These are phyloP conservation scores for Norana najaformis DNA, from an alignment of 2,888 invertebrate species.

Conservation along the genomic window DNA sequence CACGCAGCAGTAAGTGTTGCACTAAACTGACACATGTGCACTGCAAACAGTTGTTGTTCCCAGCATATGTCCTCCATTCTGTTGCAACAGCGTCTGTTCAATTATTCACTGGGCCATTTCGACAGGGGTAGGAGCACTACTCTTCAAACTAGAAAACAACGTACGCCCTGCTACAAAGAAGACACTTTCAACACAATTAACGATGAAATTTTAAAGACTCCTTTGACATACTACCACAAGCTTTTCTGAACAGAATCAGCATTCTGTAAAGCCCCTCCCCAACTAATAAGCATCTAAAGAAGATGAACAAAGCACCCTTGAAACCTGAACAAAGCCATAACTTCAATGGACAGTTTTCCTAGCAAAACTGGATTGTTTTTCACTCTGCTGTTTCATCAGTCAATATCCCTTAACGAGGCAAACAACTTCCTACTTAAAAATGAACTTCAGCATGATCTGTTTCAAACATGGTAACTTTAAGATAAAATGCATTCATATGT, in stretches of 20 bases:
- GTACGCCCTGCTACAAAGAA: not conserved
- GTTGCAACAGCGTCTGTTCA: not conserved
- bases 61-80: not conserved
- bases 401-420: too few relatives aligned
- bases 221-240: not conserved
- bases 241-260: not conserved
- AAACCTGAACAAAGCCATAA: too few relatives aligned
- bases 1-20: not conserved
- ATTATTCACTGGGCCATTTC: not conserved
- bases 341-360: too few relatives aligned
- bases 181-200: not conserved
- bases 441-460: too few relatives aligned
- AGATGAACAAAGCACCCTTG: too few relatives aligned
- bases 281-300: too few relatives aligned
- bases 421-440: too few relatives aligned
- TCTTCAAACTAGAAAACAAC: not conserved
- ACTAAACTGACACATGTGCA: not conserved
- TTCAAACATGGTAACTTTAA: too few relatives aligned
- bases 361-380: too few relatives aligned
- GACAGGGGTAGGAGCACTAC: not conserved
- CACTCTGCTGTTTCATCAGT: too few relatives aligned
- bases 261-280: not conserved
- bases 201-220: not conserved
- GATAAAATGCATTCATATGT: too few relatives aligned
- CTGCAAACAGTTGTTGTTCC: not conserved